phyloP scores from a whole-genome alignment of 64 coral and sea anemone genomes.

The Pocillopora damicornis region DNA sequence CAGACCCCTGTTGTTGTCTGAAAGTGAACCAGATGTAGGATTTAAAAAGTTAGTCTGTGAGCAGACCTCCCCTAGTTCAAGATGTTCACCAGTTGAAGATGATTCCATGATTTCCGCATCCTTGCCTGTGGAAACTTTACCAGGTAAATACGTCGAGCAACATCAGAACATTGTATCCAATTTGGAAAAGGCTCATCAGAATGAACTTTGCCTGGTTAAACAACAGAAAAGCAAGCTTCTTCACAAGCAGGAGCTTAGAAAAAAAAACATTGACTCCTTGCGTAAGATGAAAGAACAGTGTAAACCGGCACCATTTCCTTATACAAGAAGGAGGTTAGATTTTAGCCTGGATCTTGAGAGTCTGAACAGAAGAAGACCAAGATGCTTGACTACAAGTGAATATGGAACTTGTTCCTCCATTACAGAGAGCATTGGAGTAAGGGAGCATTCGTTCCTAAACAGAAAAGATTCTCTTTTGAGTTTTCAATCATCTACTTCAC shows the following conservation, averaged over 20 bases:
- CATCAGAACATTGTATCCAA: conserved; percentile 31
- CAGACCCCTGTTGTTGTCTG: neutral
- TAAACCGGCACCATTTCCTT: conserved; percentile 7
- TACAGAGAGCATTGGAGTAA: conserved; percentile 33
- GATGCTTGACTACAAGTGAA: conserved; percentile 64
- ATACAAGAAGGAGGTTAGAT: conserved; percentile 51
- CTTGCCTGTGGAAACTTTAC: neutral
- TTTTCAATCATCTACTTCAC: conserved; percentile 1
- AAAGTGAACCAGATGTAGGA: neutral
- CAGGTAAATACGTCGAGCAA: neutral
- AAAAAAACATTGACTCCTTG: conserved; percentile 69
- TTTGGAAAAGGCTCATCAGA: conserved; percentile 54
- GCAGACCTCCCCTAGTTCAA: neutral
- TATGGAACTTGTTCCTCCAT: conserved; percentile 71
- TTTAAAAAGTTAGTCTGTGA: neutral
- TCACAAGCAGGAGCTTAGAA: conserved; percentile 62
- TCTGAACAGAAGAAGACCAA: neutral
- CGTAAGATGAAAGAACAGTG: conserved; percentile 7
- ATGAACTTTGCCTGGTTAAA: conserved; percentile 49
- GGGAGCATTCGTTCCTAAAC: neutral
- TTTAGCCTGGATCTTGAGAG: conserved; percentile 63
- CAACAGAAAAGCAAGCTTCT: conserved; percentile 51
- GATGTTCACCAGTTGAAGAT: neutral
- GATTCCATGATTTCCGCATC: neutral
- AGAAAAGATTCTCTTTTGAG: conserved; percentile 10